Base-by-base conservation (phyloP, 1,140 invertebrate species). In the Drosophila erecta region DNA sequence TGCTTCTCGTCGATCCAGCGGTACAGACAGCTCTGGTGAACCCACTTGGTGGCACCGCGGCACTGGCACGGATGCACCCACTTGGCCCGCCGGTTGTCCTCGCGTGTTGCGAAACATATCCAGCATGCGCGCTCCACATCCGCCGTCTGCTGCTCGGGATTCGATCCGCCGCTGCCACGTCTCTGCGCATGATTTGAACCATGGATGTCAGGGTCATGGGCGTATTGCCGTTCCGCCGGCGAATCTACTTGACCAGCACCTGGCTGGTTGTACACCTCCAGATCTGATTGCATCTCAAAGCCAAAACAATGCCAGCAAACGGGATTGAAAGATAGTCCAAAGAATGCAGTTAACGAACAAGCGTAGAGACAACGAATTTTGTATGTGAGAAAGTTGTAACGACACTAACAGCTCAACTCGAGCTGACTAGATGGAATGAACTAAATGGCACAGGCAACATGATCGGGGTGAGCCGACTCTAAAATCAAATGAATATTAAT, bases 21-120 rank as follows among this genome's bases (percentile, higher is more conserved):
- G 89, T 99, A 98, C 33, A 99, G 95, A 92, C 98, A 99, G 27
- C 94, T 95, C 92, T 99, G 97, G 92, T 99, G 98, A 15, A 98
- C 95, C 98, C 98, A 99, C 94, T 97, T 98, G 15, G 97, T 97
- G 20, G 98, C 97, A 47, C 98, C 98, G 79, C 96, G 94, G 93
- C 98, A 99, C 77, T 96, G 96, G 92, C 98, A 99, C 2, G 98
- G 98, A 90, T 97, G 96, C n/a, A 99, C 97, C 98, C 98, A 99
- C 3, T 94, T 94, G 47, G 96, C 97, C 14, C 95, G 94, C 14
- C 93, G 93, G 86, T 99, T 98, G 91, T 99, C 98, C 69, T 97
- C 97, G 76, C 98, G 98, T 6, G 96, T 97, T 22, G 97, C 98
- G 94, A 98, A 99, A 93, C 98, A 99, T 20, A 99, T 98, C 98